A percentile compares a stretch with the other conserved stretches of the same genome.
Evolutionary conservation across 1,140 invertebrate species (phyloP).

Genomic region (Dreissena rostriformis): DNA sequence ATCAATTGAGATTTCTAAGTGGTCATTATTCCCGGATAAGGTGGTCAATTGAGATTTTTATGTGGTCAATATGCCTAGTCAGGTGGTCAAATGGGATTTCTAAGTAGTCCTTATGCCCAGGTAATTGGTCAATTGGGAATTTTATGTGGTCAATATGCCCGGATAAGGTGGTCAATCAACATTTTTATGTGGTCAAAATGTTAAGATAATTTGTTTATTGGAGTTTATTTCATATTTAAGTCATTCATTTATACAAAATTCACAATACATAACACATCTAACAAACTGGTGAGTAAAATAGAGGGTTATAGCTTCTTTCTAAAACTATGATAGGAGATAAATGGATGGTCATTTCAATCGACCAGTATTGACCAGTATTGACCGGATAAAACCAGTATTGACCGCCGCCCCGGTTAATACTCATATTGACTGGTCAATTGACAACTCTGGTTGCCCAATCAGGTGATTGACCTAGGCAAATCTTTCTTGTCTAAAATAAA

Average conservation of each 20-base stretch:
- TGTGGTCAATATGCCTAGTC: conserved; percentile 5
- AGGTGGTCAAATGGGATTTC: conserved; percentile 1
- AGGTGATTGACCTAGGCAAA: conserved; percentile 5
- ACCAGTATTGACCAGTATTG: conserved; percentile 17
- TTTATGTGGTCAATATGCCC: conserved; percentile 2
- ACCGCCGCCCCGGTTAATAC: conserved; percentile 21
- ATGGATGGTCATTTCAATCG: conserved; percentile 18
- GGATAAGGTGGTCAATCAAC: conserved; percentile 5
- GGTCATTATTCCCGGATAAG: conserved; percentile 1
- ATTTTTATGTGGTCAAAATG: conserved; percentile 7
- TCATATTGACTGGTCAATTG: conserved; percentile 28
- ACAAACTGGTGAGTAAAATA: conserved; percentile 6
- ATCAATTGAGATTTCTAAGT: background rate
- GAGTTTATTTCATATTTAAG: conserved; percentile 7
- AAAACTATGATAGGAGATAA: conserved; percentile 7
- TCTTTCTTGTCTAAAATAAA: conserved; percentile 7
- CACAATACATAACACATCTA: conserved; percentile 6
- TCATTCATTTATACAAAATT: conserved; percentile 8
- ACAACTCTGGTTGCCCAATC: conserved; percentile 10
- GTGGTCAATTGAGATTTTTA: conserved; percentile 3
- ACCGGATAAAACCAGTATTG: conserved; percentile 20
- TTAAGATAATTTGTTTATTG: conserved; percentile 1
- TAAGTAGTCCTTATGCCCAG: conserved; percentile 5
- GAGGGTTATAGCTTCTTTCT: conserved; percentile 2
- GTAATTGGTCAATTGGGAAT: conserved; percentile 2